These are phyloP conservation scores for Phyllotis vaccarum DNA, from an alignment of 2,797 vertebrate species.

Conservation along the genomic window DNA sequence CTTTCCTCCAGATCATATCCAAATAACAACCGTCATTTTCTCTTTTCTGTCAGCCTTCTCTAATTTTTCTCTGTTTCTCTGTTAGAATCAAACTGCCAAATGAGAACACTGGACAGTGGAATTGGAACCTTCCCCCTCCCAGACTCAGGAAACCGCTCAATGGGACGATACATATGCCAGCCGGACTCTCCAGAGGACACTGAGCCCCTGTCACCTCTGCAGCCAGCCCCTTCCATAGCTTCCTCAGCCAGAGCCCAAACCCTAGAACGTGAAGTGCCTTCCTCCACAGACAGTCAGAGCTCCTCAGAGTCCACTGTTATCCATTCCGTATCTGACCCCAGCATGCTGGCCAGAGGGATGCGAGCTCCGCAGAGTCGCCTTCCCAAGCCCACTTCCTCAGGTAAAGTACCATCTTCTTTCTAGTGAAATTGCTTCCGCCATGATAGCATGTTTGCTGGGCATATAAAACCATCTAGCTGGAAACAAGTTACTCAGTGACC, in stretches of 20 bases:
- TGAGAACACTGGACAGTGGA: conserved; percentile 96
- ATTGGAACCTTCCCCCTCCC: conserved; percentile 97
- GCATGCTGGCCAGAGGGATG: conserved; percentile 85
- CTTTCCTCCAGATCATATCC: conserved; percentile 83
- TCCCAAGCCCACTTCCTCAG: conserved; percentile 90
- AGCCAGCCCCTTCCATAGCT: conserved; percentile 82
- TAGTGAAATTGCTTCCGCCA: conserved; percentile 64
- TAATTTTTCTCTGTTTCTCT: conserved; percentile 84
- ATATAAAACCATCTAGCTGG: conserved; percentile 70
- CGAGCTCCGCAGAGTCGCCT: conserved; percentile 88
- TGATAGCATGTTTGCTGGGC: conserved; percentile 75
- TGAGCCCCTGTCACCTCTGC: conserved; percentile 80
- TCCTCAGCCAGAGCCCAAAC: conserved; percentile 89
- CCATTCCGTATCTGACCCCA: conserved; percentile 91
- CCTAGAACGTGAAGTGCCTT: conserved; percentile 92
- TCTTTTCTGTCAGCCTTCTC: not conserved
- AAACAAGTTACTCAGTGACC: conserved; percentile 80
- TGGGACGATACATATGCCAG: conserved; percentile 89
- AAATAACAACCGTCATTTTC: conserved; percentile 74
- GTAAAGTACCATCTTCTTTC: conserved; percentile 86
- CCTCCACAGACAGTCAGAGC: conserved; percentile 85
- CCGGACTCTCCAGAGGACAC: conserved; percentile 88
- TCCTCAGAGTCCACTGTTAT: conserved; percentile 85
- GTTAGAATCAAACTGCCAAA: conserved; percentile 94
- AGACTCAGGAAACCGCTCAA: conserved; percentile 90